These are phyloP conservation scores for Avahi laniger DNA, from an alignment of 2,797 vertebrate species.

Conservation along the genomic window DNA sequence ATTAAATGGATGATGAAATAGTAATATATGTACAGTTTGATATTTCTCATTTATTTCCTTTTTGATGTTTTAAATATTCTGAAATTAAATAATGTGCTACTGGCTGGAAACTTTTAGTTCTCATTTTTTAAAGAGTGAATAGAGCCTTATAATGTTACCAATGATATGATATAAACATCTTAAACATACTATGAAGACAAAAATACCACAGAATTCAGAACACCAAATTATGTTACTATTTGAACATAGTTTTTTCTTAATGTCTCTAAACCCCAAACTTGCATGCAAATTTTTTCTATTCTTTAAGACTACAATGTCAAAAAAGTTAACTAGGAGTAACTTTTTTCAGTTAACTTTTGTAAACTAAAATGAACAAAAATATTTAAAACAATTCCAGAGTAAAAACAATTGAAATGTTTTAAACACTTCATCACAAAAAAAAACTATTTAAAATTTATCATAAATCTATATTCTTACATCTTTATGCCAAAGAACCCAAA, in stretches of 20 bases:
- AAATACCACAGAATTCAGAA: slow-evolving; percentile 35
- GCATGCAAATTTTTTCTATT: not conserved
- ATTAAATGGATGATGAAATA: slow-evolving; percentile 33
- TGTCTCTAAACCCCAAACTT: slow-evolving; percentile 7
- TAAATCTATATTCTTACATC: not conserved
- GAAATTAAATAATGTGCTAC: not conserved
- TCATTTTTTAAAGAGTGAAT: slow-evolving; percentile 32
- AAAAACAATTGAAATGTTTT: slow-evolving; percentile 11
- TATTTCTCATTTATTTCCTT: slow-evolving; percentile 49
- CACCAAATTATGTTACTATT: not conserved
- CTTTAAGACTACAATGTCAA: slow-evolving; percentile 18
- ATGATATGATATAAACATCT: not conserved
- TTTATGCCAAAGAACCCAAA: not conserved
- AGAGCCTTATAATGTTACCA: not conserved
- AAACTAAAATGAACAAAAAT: slow-evolving; percentile 36
- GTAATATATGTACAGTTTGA: not conserved
- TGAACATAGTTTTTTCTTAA: slow-evolving; percentile 40
- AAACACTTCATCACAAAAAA: slow-evolving; percentile 33
- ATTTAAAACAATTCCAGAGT: slow-evolving; percentile 43
- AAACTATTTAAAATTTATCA: not conserved
- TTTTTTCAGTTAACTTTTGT: not conserved
- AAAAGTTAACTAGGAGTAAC: not conserved
- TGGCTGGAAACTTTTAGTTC: not conserved
- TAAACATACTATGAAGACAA: not conserved
- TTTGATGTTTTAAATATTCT: slow-evolving; percentile 33